Evolutionary conservation across 2,888 invertebrate species (phyloP).

Genomic region (Tetragnatha montana): DNA sequence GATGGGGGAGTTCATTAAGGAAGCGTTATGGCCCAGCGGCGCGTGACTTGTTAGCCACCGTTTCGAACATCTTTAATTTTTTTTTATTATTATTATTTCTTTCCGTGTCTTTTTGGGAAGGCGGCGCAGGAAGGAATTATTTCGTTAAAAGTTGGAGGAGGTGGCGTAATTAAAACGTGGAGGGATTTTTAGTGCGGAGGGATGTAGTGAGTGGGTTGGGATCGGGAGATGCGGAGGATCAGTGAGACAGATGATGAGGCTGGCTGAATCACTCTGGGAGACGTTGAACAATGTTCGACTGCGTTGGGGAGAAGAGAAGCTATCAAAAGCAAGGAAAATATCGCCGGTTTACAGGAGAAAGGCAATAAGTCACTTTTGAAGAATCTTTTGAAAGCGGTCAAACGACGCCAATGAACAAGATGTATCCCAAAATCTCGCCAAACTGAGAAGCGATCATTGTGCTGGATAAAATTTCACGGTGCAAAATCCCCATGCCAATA

Average conservation of each 20-base stretch:
- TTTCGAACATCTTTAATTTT: constrained; percentile 17
- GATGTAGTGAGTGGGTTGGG: neutral
- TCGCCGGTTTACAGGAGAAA: too few species aligned
- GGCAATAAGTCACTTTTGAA: too few species aligned
- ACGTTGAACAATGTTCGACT: too few species aligned
- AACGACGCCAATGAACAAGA: too few species aligned
- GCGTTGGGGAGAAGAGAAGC: too few species aligned
- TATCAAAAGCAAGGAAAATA: too few species aligned
- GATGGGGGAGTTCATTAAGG: neutral
- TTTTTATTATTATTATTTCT: constrained; percentile 10
- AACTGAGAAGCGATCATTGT: too few species aligned
- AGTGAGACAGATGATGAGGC: neutral
- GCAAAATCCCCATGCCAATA: too few species aligned
- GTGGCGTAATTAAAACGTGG: neutral
- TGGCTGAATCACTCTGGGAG: neutral
- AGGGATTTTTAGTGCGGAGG: neutral
- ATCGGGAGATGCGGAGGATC: neutral
- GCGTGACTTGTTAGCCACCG: constrained; percentile 25
- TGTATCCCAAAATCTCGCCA: too few species aligned
- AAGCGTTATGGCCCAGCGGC: neutral
- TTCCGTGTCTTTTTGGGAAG: neutral
- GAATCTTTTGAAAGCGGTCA: too few species aligned
- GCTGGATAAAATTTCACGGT: too few species aligned
- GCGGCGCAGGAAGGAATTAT: neutral
- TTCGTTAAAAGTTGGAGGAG: neutral